Conservation (phyloP, 2,888 invertebrate genomes). For the Conomelus anceps region DNA sequence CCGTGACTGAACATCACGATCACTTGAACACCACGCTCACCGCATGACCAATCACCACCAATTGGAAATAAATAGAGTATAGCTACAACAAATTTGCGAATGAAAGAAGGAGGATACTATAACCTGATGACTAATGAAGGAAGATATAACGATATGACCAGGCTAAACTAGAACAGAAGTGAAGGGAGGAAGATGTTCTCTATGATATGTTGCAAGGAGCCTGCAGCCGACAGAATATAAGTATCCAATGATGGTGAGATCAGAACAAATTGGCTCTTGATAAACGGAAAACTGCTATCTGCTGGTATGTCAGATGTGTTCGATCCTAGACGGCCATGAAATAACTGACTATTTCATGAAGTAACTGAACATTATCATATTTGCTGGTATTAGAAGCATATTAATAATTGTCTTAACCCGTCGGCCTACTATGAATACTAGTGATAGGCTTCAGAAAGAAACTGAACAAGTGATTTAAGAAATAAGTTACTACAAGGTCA, state of each 20-base stretch:
- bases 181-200: neutral
- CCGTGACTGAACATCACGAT: too few species aligned
- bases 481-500: too few species aligned
- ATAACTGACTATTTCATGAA: neutral
- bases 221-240: neutral
- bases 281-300: neutral
- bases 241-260: neutral
- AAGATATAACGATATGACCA: neutral
- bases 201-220: neutral
- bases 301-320: too few species aligned
- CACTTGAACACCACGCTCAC: too few species aligned
- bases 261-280: neutral
- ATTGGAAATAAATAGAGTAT: too few species aligned
- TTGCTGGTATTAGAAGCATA: too few species aligned
- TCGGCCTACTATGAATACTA: too few species aligned
- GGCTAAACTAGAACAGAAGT: neutral
- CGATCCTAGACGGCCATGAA: neutral
- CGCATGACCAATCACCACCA: too few species aligned
- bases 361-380: neutral
- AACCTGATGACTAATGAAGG: neutral
- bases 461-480: too few species aligned
- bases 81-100: too few species aligned
- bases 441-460: too few species aligned
- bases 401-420: too few species aligned
- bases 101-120: neutral